Evolutionary conservation across 2,888 invertebrate genomes (phyloP).

Genomic region (Dynastes grantii): DNA sequence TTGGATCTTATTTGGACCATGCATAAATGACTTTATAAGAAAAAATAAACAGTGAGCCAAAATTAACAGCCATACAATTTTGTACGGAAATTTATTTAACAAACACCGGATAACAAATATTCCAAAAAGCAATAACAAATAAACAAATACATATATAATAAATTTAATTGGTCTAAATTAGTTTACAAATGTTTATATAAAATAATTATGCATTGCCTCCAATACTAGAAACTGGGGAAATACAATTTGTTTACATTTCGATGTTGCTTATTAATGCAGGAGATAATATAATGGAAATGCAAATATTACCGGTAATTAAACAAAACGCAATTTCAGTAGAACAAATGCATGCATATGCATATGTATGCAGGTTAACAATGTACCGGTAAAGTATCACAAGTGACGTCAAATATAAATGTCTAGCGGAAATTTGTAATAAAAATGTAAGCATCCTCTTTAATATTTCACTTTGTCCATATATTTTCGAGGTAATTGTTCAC

Average conservation of each 20-base stretch:
- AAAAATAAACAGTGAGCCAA: too few relatives aligned
- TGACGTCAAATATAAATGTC: background rate
- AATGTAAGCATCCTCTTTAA: constrained; percentile 7
- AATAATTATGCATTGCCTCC: background rate
- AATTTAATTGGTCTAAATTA: background rate
- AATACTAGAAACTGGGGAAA: constrained; percentile 1
- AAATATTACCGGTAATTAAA: background rate
- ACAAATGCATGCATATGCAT: background rate
- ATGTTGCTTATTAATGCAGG: background rate
- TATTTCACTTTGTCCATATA: constrained; percentile 16
- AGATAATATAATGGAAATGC: background rate
- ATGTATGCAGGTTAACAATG: too few relatives aligned
- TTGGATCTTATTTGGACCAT: too few relatives aligned
- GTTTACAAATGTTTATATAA: background rate
- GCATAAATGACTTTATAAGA: too few relatives aligned
- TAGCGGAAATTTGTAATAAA: constrained; percentile 25
- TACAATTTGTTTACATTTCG: background rate
- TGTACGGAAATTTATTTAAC: too few relatives aligned
- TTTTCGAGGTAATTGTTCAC: constrained; percentile 23
- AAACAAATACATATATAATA: background rate
- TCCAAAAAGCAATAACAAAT: background rate
- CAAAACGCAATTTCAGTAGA: constrained; percentile 2
- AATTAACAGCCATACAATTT: too few relatives aligned
- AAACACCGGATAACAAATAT: too few relatives aligned
- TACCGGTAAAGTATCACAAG: too few relatives aligned